Evolutionary conservation across 1,140 invertebrate species (phyloP), one percentile per base, ranked within the genome.

Genomic region (Agraylea sexmaculata): DNA sequence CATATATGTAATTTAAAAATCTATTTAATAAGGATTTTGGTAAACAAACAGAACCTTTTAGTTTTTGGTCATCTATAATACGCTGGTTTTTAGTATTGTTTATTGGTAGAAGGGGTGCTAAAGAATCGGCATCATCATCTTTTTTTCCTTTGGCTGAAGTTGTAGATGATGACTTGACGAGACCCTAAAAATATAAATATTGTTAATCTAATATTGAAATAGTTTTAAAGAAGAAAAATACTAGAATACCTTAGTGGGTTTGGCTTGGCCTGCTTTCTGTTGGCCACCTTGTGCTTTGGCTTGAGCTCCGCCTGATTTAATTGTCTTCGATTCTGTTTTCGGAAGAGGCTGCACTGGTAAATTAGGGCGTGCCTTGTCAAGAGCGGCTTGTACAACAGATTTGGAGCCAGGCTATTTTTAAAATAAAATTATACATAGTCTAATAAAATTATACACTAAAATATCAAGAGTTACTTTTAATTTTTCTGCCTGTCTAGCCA

Each of bases 61-160:
- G 66, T 62, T 87, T 88, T 52, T 90, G 87, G 57, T 97, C 91
- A 56, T 95, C 90, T 15, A 88, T 80, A 19, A 87, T 75, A 30
- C 92, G 70, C 59, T 93, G 88, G 58, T 91, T 85, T 59, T 96
- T 95, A 15, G 85, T 64, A 52, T 82, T 87, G 55, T 89, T 92
- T 1, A 79, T 70, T n/a, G 78, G 78, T 31, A 94, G 64, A 1
- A 89, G 57, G 1, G 87, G 86, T 13, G 82, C 80, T 12, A 43
- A 37, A 1, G 72, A 78, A 51, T 90, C 84, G 3, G 82, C 69
- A 47, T 93, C 90, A 31, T 93, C 89, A 8, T 87, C 87, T 53
- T 89, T 89, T 53, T 87, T 87, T 19, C 78, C 70, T 15, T 64
- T 67, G 27, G 68, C 66, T 6, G 52, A 43, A 15, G 52, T 34